These are phyloP conservation scores for Drosophila mulleri DNA, from an alignment of 2,888 invertebrate genomes.

Conservation along the genomic window DNA sequence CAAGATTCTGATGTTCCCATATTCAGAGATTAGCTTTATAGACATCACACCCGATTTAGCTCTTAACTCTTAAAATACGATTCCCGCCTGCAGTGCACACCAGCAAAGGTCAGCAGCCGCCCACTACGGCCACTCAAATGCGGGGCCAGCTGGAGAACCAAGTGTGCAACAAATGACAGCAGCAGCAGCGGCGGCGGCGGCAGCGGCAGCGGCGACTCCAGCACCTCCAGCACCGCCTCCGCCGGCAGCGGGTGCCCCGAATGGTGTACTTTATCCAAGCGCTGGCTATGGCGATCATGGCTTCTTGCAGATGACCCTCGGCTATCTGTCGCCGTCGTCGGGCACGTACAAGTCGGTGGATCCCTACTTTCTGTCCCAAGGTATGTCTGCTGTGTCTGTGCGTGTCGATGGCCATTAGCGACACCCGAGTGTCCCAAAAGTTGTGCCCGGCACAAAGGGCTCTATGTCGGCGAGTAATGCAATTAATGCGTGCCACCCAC, in stretches of 20 bases:
- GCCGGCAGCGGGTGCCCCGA: conserved; percentile 54
- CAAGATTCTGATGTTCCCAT: no score
- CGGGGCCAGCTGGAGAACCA: conserved; percentile 30
- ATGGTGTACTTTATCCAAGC: conserved; percentile 83
- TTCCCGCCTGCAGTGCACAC: conserved; percentile 39
- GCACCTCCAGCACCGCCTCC: conserved; percentile 49
- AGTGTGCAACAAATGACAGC: conserved; percentile 38
- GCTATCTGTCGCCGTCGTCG: conserved; percentile 87
- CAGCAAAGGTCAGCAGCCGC: conserved; percentile 50
- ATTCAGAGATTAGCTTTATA: no score
- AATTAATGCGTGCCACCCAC: conserved; percentile 55
- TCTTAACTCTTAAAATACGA: background rate
- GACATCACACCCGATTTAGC: no score
- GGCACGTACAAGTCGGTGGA: conserved; percentile 90
- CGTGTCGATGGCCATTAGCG: conserved; percentile 63
- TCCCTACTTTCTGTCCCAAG: conserved; percentile 90
- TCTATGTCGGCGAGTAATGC: conserved; percentile 41
- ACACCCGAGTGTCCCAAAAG: conserved; percentile 66
- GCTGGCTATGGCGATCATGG: conserved; percentile 86
- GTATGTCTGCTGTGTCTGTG: conserved; percentile 83
- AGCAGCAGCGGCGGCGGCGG: conserved; percentile 29
- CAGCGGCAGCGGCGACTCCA: conserved; percentile 40
- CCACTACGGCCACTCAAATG: conserved; percentile 51
- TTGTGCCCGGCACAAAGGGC: conserved; percentile 35
- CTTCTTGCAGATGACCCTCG: conserved; percentile 89